Percentiles rank a stretch among this genome's conserved stretches.
Evolutionary conservation across 1,140 invertebrate species (phyloP).

Genomic region (Chironomus tepperi): DNA sequence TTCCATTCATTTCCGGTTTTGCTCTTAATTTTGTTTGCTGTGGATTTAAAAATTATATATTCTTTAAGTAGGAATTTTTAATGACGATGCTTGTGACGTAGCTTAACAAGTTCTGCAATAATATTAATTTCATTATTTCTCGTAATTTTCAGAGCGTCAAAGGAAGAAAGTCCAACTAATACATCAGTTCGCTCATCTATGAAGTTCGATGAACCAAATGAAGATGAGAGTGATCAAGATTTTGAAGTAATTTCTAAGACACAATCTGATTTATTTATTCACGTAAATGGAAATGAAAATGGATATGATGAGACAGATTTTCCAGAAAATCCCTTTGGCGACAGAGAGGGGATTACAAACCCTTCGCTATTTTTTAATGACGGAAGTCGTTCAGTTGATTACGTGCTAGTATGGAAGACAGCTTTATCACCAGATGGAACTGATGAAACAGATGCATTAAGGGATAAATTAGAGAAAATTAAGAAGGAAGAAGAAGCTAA

Average conservation of each 20-base stretch:
- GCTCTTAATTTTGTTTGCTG: background rate
- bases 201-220: background rate
- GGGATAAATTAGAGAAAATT: conserved; percentile 40
- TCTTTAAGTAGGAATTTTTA: too few relatives aligned
- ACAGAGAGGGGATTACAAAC: conserved; percentile 34
- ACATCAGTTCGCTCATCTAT: background rate
- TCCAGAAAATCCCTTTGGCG: conserved; percentile 25
- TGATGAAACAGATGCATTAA: conserved; percentile 30
- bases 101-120: too few relatives aligned
- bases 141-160: background rate
- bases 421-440: conserved; percentile 27
- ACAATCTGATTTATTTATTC: background rate
- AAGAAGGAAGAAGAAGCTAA: conserved; percentile 38
- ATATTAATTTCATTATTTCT: too few relatives aligned
- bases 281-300: background rate
- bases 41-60: background rate
- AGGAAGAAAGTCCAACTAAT: background rate
- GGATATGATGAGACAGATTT: background rate
- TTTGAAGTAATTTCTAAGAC: background rate
- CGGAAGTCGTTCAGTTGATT: conserved; percentile 61
- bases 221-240: background rate
- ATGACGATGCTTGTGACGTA: too few relatives aligned
- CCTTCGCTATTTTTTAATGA: conserved; percentile 57
- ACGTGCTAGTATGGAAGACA: conserved; percentile 64
- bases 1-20: background rate